Evolutionary conservation across 1,140 invertebrate genomes (phyloP), one percentile per base, ranked within the genome.

Genomic region (Drosophila nasuta): DNA sequence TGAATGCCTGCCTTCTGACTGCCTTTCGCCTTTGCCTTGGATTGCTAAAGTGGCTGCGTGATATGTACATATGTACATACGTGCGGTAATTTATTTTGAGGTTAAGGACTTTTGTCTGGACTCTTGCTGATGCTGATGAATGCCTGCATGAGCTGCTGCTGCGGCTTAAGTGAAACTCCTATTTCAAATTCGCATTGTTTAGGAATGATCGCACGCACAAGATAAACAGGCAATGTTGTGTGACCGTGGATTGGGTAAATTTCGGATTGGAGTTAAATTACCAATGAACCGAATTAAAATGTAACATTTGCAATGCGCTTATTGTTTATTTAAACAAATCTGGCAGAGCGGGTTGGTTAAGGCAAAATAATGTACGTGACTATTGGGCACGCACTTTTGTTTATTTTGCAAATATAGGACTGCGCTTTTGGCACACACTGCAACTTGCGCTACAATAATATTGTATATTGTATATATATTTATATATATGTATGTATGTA

Each of bases 71-170:
- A 13, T 13, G 13, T 13, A 13, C 13, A 13, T 17, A 80, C 73
- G 77, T 87, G 83, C 57, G 77, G 70, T 49, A 87, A 87, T 87
- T 88, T 87, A 78, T 87, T 71, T 79, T 69, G 52, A 45, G 69
- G 70, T 67, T 78, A 80, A 80, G 76, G 60, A 65, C 77, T 66
- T 49, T 75, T 58, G 52, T 65, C 62, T 57, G 65, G 41, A 15
- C 20, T 60, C 11, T 45, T 25, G 33, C 49, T 67, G 73, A 71
- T 76, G 66, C 51, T 67, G 73, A 72, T 76, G 66, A 52, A 66
- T 79, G 62, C 64, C 33, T 67, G 62, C 64, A 25, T 67, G 35
- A 10, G 30, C 30, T 33, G 30, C 30, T 33, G 5, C 30, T 33
- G 45, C 30, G 45, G 52, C 63, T 72, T 77, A 88, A 82, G 79